Evolutionary conservation across 2,797 vertebrate species (phyloP).

Genomic region (Pristis pectinata): DNA sequence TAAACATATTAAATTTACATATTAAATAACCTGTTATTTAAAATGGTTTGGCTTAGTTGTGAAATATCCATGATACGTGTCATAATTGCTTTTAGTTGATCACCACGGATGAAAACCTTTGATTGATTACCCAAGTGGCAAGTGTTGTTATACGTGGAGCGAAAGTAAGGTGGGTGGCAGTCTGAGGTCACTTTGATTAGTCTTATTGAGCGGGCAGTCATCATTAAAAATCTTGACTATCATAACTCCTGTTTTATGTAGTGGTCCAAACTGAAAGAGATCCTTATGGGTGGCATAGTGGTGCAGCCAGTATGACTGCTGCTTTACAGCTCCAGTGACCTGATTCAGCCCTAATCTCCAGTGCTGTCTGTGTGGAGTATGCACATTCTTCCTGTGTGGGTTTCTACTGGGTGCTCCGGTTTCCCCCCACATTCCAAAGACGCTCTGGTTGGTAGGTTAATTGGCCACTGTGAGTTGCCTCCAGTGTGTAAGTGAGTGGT

Average conservation of each 20-base stretch:
- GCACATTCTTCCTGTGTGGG: no score
- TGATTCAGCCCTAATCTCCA: no score
- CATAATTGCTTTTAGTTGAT: not conserved
- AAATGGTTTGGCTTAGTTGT: not conserved
- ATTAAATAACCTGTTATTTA: not conserved
- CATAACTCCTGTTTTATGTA: not conserved
- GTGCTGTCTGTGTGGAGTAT: no score
- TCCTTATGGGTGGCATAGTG: no score
- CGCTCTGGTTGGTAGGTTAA: no score
- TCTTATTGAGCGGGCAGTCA: not conserved
- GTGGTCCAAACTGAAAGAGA: not conserved
- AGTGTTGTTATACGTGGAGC: not conserved
- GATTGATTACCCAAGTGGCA: not conserved
- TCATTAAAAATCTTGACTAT: not conserved
- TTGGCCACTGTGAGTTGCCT: no score
- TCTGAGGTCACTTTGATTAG: not conserved
- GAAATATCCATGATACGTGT: not conserved
- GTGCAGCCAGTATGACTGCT: no score
- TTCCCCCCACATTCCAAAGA: no score
- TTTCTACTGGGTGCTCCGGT: no score
- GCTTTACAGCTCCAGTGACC: no score
- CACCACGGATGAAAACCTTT: not conserved
- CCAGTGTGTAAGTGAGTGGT: no score
- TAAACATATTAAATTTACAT: no score
- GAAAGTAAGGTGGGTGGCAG: not conserved